Conservation (phyloP, 2,888 invertebrate genomes). For the Caradrina clavipalpis region DNA sequence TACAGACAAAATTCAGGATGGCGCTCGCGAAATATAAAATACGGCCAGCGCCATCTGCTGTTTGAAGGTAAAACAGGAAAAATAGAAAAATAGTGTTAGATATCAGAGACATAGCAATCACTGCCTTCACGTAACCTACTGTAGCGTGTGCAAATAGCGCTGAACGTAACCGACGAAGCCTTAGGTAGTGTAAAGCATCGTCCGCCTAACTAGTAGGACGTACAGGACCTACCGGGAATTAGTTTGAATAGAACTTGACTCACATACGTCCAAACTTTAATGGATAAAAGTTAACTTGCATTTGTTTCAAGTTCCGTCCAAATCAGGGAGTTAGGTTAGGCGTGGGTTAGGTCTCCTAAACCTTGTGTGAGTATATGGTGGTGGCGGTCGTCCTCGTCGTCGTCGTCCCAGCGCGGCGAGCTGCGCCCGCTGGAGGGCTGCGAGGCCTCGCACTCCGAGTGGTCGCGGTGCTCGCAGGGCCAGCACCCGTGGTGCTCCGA, state of each 20-base stretch:
- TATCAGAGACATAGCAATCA: conserved; percentile 78
- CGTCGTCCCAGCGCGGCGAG: conserved; percentile 88
- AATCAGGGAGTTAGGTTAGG: conserved; percentile 64
- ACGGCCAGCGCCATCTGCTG: conserved; percentile 89
- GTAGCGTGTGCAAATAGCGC: conserved; percentile 78
- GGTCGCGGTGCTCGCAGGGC: conserved; percentile 86
- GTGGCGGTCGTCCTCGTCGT: conserved; percentile 84
- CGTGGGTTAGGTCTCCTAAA: conserved; percentile 77
- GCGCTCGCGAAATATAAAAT: conserved; percentile 80
- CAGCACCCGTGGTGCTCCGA: conserved; percentile 88
- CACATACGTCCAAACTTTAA: conserved; percentile 58
- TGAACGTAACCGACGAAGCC: conserved; percentile 74
- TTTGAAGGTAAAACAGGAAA: conserved; percentile 45
- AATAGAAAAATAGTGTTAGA: conserved; percentile 24
- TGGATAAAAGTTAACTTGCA: conserved; percentile 39
- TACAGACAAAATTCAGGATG: conserved; percentile 82
- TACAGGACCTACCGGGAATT: conserved; percentile 69
- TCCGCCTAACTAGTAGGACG: conserved; percentile 67
- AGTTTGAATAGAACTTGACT: conserved; percentile 82
- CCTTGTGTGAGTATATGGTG: conserved; percentile 87
- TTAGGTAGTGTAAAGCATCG: conserved; percentile 58
- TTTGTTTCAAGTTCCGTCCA: conserved; percentile 65
- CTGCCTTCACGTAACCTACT: conserved; percentile 78
- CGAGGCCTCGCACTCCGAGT: conserved; percentile 81
- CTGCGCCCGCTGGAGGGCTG: conserved; percentile 86